These are phyloP conservation scores for Cheilosia vulpina DNA, from an alignment of 2,888 invertebrate genomes.

Conservation along the genomic window DNA sequence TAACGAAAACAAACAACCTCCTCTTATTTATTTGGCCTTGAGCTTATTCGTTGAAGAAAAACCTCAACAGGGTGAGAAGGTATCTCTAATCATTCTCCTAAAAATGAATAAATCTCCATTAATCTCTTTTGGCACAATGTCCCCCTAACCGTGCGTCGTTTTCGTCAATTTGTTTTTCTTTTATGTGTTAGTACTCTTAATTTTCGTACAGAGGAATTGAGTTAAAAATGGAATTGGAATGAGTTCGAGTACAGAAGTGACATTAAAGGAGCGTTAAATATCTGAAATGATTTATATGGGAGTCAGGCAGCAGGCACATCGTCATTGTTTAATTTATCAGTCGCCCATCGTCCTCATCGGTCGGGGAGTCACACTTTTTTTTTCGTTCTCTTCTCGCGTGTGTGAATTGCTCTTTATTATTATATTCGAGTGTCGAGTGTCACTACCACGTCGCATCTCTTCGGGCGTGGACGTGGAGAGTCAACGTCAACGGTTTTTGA, in stretches of 20 bases:
- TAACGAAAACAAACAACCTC: not conserved
- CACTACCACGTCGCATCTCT: constrained; percentile 24
- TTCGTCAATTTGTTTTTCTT: not conserved
- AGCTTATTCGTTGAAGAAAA: not conserved
- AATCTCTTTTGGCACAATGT: constrained; percentile 6
- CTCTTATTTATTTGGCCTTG: not conserved
- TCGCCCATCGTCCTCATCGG: constrained; percentile 6
- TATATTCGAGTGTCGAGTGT: not conserved
- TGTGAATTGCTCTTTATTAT: constrained; percentile 1
- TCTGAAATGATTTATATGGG: constrained; percentile 42
- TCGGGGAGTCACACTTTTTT: constrained; percentile 12
- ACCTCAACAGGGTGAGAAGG: not conserved
- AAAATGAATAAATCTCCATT: constrained; percentile 18
- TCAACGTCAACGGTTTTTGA: constrained; percentile 30
- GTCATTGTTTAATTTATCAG: constrained; percentile 54
- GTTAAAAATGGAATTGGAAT: not conserved
- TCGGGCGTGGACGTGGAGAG: constrained; percentile 2
- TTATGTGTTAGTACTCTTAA: not conserved
- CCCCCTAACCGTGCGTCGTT: not conserved
- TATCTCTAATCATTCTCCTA: not conserved
- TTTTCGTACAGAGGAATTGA: not conserved
- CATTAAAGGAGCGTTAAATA: constrained; percentile 35
- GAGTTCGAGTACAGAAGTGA: not conserved
- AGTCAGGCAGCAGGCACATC: constrained; percentile 9
- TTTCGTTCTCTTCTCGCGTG: not conserved